These are phyloP conservation scores for Neodon shergylaensis DNA, from an alignment of 2,113 vertebrate species.

Conservation along the genomic window DNA sequence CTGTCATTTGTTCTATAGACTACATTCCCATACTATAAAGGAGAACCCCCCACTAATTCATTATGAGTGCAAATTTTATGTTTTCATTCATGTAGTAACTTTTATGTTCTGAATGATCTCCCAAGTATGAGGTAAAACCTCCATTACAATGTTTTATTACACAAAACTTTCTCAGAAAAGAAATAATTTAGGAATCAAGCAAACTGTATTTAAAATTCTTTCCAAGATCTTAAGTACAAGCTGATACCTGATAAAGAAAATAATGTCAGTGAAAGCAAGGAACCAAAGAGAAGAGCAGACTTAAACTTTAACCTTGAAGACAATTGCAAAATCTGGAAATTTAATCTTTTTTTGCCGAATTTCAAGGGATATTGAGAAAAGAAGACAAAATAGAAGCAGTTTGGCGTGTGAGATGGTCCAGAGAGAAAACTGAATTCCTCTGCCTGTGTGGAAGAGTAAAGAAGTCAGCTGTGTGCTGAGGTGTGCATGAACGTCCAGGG, in stretches of 20 bases:
- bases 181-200: neutral
- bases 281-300: neutral
- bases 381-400: neutral
- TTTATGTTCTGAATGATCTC: neutral
- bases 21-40: neutral
- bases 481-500: neutral
- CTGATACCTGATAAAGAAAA: neutral
- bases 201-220: constrained; percentile 6
- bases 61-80: neutral
- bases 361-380: neutral
- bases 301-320: neutral
- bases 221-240: neutral
- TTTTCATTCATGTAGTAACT: neutral
- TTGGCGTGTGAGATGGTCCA: neutral
- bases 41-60: neutral
- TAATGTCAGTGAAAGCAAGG: neutral
- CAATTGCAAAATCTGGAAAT: neutral
- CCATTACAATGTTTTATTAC: neutral
- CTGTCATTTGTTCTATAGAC: neutral
- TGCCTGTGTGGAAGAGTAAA: neutral
- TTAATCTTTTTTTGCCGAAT: neutral
- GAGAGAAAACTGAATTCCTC: neutral
- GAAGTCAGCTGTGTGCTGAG: neutral
- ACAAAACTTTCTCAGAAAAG: neutral
- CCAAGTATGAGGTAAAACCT: neutral